Evolutionary conservation across 2,888 invertebrate species (phyloP).

Genomic region (Anarsia innoxiella): DNA sequence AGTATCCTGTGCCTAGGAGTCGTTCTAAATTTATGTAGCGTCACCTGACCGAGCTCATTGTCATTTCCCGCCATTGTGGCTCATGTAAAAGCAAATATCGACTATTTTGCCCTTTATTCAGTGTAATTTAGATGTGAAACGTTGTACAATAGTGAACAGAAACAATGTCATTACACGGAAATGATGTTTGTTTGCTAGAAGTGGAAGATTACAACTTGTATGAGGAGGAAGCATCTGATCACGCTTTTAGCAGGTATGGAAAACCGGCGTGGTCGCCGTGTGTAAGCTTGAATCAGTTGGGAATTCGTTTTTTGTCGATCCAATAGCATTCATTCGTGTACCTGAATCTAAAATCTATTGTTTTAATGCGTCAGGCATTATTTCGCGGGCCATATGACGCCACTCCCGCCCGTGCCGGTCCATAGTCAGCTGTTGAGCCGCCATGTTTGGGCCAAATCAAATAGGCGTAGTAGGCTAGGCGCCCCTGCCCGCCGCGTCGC

Average conservation of each 20-base stretch:
- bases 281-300: too few relatives aligned
- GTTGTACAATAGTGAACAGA: constrained; percentile 38
- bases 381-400: constrained; percentile 47
- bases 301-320: too few relatives aligned
- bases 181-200: constrained; percentile 73
- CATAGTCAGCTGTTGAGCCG: constrained; percentile 75
- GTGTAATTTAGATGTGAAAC: constrained; percentile 45
- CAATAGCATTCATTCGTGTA: background rate
- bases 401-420: constrained; percentile 66
- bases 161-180: constrained; percentile 74
- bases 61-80: constrained; percentile 77
- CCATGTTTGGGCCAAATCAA: constrained; percentile 72
- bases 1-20: constrained; percentile 28
- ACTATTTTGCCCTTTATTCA: constrained; percentile 30
- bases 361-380: constrained; percentile 22
- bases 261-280: constrained; percentile 65
- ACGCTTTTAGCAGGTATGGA: constrained; percentile 70
- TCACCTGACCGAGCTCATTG: constrained; percentile 74
- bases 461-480: constrained; percentile 72
- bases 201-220: constrained; percentile 72
- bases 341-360: constrained; percentile 11
- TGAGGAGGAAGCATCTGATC: constrained; percentile 73
- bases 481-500: constrained; percentile 39
- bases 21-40: constrained; percentile 55
- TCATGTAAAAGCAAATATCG: constrained; percentile 44